Evolutionary conservation across 2,797 vertebrate species (phyloP).

Genomic region (Hybognathus amarus): DNA sequence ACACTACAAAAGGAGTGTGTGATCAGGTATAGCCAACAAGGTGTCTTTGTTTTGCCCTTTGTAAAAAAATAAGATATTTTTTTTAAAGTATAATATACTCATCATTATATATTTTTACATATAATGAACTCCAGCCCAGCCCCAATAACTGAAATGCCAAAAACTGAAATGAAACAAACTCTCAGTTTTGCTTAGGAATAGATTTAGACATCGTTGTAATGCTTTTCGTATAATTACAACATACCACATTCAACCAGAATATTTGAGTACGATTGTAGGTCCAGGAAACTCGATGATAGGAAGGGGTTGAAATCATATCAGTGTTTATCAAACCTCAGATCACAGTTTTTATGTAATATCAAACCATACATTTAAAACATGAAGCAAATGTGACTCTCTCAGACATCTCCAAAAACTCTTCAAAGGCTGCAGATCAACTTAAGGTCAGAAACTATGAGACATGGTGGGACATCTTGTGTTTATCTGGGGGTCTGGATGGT

Average conservation of each 20-base stretch:
- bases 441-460: slow-evolving; percentile 57
- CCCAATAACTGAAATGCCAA: not conserved
- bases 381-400: not conserved
- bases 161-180: slow-evolving; percentile 1
- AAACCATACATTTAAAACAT: not conserved
- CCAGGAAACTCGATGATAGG: not conserved
- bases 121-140: not conserved
- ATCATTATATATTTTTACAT: too few species aligned
- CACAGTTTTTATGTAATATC: not conserved
- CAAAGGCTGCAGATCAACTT: not conserved
- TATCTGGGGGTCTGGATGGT: slow-evolving; percentile 53
- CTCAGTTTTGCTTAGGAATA: slow-evolving; percentile 12
- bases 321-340: slow-evolving; percentile 6
- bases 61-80: not conserved
- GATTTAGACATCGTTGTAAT: not conserved
- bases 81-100: too few species aligned
- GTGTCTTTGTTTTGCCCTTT: slow-evolving; percentile 14
- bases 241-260: not conserved
- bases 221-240: not conserved
- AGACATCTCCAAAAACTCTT: not conserved
- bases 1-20: not conserved
- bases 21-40: not conserved
- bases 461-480: slow-evolving; percentile 33
- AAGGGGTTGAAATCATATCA: not conserved
- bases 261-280: not conserved